Evolutionary conservation across 2,888 invertebrate species (phyloP), one percentile per base, ranked within the genome.

Genomic region (Agrotis ipsilon): DNA sequence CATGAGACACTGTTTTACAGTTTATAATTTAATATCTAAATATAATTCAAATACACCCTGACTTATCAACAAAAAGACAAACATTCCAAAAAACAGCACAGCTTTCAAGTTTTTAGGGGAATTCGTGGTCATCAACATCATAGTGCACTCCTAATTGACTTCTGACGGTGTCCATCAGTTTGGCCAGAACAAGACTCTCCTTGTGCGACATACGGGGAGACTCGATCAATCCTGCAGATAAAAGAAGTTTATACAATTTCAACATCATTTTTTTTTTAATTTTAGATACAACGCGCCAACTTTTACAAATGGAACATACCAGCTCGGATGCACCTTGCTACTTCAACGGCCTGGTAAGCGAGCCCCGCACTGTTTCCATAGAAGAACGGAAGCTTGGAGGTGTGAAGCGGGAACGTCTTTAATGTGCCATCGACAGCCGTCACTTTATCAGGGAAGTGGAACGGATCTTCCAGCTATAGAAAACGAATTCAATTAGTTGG

Each of bases 321-420:
- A 87, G 89, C 90, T 87, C 96, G 93, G 51, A 98, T 97, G 86
- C 98, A 98, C 80, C 96, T 95, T 27, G 97, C 96, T 3, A 97
- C 98, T 93, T 98, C 98, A 62, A 97, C 94, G 4, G 98, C 97
- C 93, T 98, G 97, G 88, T 97, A 98, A 39, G 97, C 96, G 64
- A 98, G 92, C 2, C 98, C 98, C 39, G 97, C 97, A 70, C 98
- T 98, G 87, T 98, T 98, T 0, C 60, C 81, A 82, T 97, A 98
- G 86, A 97, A 97, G 80, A 96, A 97, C 16, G 93, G 88, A 4
- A 95, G 59, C 51, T 93, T 92, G 0, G 96, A 96, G 60, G 95
- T 87, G 5, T 98, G 98, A 4, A 98, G 89, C 2, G 96, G 92
- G 89, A 97, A 97, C 54, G 96, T 95, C 81, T 95, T 96, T 72